phyloP scores from a whole-genome alignment of 2,113 vertebrate species.

The Lamprotornis superbus region DNA sequence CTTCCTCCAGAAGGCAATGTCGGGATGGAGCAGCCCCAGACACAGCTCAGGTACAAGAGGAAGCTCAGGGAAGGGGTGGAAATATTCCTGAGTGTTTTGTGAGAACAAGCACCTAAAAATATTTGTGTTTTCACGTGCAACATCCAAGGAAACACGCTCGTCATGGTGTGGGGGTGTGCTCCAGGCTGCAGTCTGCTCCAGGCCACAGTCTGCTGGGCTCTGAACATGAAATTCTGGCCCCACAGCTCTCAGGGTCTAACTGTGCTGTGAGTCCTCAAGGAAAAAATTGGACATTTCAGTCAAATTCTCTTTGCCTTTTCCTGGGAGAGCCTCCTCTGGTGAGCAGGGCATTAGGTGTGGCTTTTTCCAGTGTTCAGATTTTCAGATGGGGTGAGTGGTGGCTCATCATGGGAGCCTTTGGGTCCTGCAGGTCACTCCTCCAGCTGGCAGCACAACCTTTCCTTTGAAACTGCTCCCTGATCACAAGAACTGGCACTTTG shows the following conservation, averaged over 20 bases:
- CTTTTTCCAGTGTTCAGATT: not conserved
- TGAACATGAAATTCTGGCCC: not conserved
- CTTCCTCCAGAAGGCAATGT: not conserved
- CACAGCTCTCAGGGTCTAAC: not conserved
- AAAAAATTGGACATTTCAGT: not conserved
- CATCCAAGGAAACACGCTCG: not conserved
- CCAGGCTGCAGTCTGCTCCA: not conserved
- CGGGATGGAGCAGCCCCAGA: not conserved
- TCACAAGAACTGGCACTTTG: not conserved
- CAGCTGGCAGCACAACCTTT: not conserved
- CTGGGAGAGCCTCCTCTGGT: not conserved
- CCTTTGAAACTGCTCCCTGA: not conserved
- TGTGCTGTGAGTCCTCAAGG: not conserved
- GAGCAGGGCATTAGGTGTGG: accelerated
- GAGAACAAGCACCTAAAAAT: not conserved
- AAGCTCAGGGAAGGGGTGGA: not conserved
- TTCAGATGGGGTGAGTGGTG: not conserved
- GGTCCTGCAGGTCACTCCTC: not conserved
- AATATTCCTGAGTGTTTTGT: not conserved
- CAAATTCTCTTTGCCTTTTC: not conserved
- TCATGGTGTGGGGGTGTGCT: not conserved
- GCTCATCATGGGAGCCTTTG: not conserved
- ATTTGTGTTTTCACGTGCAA: not conserved
- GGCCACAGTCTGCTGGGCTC: not conserved
- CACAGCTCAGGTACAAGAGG: not conserved